phyloP scores from a whole-genome alignment of 2,888 invertebrate species.

The Plebejus argus region DNA sequence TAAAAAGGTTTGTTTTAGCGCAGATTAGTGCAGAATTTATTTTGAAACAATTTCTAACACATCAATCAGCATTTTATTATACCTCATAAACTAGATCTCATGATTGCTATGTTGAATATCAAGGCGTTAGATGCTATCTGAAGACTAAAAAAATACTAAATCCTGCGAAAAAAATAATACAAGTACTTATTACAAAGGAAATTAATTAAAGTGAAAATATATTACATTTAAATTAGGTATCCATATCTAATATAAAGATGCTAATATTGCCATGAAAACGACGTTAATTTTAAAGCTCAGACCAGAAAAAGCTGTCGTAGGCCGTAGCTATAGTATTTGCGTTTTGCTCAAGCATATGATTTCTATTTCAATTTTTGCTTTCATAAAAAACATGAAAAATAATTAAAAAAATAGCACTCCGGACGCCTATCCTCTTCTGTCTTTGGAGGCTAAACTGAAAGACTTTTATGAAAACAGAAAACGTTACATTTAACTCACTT shows the following conservation, averaged over 20 bases:
- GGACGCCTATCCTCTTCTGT: no score
- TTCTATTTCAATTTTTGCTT: neutral
- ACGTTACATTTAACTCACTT: neutral
- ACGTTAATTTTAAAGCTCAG: neutral
- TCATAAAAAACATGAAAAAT: neutral
- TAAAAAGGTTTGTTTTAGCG: no score
- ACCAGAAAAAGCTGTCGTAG: neutral
- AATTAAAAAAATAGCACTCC: no score
- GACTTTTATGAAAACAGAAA: neutral
- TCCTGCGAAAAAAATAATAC: neutral
- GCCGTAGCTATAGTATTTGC: neutral
- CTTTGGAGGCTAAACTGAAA: no score
- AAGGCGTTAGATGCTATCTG: neutral
- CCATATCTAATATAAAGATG: no score
- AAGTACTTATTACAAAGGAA: no score
- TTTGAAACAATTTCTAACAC: no score
- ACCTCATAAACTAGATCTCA: neutral
- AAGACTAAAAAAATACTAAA: neutral
- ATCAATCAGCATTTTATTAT: neutral
- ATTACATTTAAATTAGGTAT: no score
- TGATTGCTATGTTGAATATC: constrained; percentile 13
- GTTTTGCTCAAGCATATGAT: neutral
- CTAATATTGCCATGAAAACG: neutral
- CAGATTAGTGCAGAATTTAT: no score
- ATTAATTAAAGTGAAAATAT: neutral